Base-by-base conservation (phyloP, 2,888 invertebrate species). In the Phengaris arion region DNA sequence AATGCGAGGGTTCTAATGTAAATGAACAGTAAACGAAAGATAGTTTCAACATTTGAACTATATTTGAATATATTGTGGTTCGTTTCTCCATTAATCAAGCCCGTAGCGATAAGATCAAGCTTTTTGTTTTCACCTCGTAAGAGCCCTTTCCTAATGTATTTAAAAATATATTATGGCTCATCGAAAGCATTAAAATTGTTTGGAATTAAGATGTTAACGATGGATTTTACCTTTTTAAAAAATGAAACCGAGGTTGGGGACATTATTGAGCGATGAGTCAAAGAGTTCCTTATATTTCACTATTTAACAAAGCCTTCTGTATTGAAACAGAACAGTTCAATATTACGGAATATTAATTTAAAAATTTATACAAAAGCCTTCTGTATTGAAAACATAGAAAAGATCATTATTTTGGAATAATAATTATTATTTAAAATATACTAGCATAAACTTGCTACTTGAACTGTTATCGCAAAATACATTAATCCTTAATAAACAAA, bases 1-100 rank as follows among this genome's bases (percentile, higher is more conserved):
- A 92, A 92, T 92, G 89, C 83, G 82, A 82, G 86, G 84, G 85
- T 85, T 87, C 89, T 88, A 89, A 91, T 90, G 89, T 91, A 90
- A 90, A 91, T 91, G 87, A 89, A 87, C 84, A 89, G 89, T 89
- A 89, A 91, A 89, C 89, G 85, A 85, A 82, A 85, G 85, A 86
- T 85, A 85, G 84, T 82, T 82, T 82, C 85, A 85, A 85, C 85
- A 84, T 88, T 89, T 84, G 83, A 84, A 86, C 82, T 84, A 82
- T 84, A 84, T 86, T 85, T 86, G 86, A 84, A 84, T 85, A 85
- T 84, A 85, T 86, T 83, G 84, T 85, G 83, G 81, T 82, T 77
- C 78, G 75, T 72, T 82, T 83, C 80, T 82, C 84, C 85, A 89
- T 91, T 91, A 91, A 86, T 92, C 88, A 89, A 86, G 83, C 80